Evolutionary conservation across 2,113 vertebrate species (phyloP).

Genomic region (Mormoops blainvillei): DNA sequence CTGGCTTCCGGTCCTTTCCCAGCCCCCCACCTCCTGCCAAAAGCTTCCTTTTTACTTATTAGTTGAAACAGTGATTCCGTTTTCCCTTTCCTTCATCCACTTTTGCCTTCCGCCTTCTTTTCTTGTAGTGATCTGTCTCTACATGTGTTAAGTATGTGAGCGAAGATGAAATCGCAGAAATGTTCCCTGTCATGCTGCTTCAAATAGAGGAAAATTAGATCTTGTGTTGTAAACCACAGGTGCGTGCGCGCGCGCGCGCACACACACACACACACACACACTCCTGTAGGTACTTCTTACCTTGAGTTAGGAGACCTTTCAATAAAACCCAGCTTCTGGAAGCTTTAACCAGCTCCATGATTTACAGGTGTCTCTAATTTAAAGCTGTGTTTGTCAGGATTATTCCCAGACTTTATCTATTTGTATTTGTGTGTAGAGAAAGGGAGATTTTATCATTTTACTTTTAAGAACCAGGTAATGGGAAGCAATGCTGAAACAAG

Average conservation of each 20-base stretch:
- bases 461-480: not conserved
- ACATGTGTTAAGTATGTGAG: not conserved
- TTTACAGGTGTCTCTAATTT: not conserved
- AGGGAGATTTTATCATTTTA: not conserved
- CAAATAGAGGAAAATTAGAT: not conserved
- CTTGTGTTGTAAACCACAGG: not conserved
- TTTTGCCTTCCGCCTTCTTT: constrained; percentile 24
- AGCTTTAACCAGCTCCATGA: not conserved
- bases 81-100: not conserved
- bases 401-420: not conserved
- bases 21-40: not conserved
- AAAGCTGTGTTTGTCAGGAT: not conserved
- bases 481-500: not conserved
- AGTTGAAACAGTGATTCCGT: not conserved
- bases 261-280: not conserved
- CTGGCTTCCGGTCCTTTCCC: not conserved
- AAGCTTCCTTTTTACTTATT: not conserved
- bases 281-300: not conserved
- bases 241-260: not conserved
- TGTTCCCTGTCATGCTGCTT: not conserved
- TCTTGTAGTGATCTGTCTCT: not conserved
- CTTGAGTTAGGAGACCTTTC: not conserved
- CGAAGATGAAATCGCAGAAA: not conserved
- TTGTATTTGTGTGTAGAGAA: constrained; percentile 21
- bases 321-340: not conserved